These are phyloP conservation scores for Lymantria dispar DNA, from an alignment of 2,888 invertebrate species.

Conservation along the genomic window DNA sequence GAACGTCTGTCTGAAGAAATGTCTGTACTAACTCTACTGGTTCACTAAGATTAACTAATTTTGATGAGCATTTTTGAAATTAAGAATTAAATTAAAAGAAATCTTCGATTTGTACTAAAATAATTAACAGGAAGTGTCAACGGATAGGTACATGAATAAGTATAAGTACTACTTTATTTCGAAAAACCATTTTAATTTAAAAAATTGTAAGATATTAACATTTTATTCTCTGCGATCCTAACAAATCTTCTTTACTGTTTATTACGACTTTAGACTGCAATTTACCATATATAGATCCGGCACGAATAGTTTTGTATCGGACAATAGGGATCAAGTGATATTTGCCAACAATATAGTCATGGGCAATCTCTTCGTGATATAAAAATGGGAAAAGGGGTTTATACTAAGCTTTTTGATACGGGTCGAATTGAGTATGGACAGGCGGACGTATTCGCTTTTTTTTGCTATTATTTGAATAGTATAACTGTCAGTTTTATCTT, in stretches of 20 bases:
- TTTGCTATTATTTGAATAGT: constrained; percentile 73
- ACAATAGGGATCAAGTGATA: constrained; percentile 67
- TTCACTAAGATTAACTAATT: too few relatives aligned
- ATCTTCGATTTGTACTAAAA: too few relatives aligned
- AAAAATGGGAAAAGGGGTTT: constrained; percentile 78
- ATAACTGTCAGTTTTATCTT: constrained; percentile 72
- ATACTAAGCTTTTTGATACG: constrained; percentile 77
- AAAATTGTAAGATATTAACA: too few relatives aligned
- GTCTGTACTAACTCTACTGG: too few relatives aligned
- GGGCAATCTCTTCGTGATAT: constrained; percentile 74
- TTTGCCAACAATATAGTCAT: constrained; percentile 75
- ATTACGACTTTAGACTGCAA: constrained; percentile 6
- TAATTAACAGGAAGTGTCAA: too few relatives aligned
- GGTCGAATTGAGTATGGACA: constrained; percentile 78
- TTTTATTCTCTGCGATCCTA: neutral
- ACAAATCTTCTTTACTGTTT: constrained; percentile 1
- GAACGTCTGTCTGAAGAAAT: too few relatives aligned
- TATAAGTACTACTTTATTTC: too few relatives aligned
- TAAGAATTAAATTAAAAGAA: too few relatives aligned
- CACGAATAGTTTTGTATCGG: constrained; percentile 42
- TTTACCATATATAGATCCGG: constrained; percentile 27
- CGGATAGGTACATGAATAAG: too few relatives aligned
- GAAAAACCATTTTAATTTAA: too few relatives aligned
- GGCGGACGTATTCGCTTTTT: constrained; percentile 69
- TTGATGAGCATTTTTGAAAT: too few relatives aligned